Percentiles rank a stretch among this genome's conserved stretches.
These are phyloP conservation scores for Drosophila silvestris DNA, from an alignment of 2,888 invertebrate species.

Conservation along the genomic window DNA sequence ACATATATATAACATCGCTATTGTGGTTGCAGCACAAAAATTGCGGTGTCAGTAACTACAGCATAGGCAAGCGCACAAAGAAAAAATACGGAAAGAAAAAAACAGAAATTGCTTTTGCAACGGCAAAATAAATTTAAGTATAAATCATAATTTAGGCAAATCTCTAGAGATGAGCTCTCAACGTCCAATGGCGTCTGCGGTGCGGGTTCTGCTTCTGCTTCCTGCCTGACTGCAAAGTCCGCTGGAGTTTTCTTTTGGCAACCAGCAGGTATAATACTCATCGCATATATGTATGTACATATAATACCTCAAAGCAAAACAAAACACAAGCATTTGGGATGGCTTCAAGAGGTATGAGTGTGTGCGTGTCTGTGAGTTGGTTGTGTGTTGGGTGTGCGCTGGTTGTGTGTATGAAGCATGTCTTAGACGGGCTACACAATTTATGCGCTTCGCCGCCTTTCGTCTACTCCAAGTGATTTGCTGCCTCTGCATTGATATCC, in stretches of 20 bases:
- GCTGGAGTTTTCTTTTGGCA: constrained; percentile 12
- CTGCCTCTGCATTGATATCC: constrained; percentile 42
- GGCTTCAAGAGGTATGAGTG: constrained; percentile 19
- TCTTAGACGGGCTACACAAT: constrained; percentile 61
- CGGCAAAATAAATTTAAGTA: constrained; percentile 60
- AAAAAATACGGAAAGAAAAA: constrained; percentile 17
- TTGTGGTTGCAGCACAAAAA: constrained; percentile 21
- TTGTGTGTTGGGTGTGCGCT: constrained; percentile 22
- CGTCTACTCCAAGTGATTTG: constrained; percentile 75
- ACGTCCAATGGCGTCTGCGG: constrained; percentile 40
- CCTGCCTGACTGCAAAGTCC: constrained; percentile 5
- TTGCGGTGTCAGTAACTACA: constrained; percentile 61
- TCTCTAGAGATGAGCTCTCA: constrained; percentile 78
- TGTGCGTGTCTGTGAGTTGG: constrained; percentile 22
- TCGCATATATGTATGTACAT: constrained; percentile 19
- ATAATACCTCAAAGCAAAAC: constrained; percentile 75
- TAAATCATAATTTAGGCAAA: constrained; percentile 80
- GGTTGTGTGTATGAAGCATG: constrained; percentile 25
- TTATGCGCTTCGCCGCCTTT: constrained; percentile 78
- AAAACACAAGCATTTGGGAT: constrained; percentile 58
- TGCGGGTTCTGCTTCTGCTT: constrained; percentile 39
- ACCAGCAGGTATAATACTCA: constrained; percentile 54
- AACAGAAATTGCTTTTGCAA: constrained; percentile 34
- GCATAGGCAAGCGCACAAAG: constrained; percentile 17
- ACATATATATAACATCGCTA: not conserved